Percentiles rank a stretch among this genome's conserved stretches.
These are phyloP conservation scores for Zootoca vivipara DNA, from an alignment of 2,113 vertebrate genomes.

Conservation along the genomic window DNA sequence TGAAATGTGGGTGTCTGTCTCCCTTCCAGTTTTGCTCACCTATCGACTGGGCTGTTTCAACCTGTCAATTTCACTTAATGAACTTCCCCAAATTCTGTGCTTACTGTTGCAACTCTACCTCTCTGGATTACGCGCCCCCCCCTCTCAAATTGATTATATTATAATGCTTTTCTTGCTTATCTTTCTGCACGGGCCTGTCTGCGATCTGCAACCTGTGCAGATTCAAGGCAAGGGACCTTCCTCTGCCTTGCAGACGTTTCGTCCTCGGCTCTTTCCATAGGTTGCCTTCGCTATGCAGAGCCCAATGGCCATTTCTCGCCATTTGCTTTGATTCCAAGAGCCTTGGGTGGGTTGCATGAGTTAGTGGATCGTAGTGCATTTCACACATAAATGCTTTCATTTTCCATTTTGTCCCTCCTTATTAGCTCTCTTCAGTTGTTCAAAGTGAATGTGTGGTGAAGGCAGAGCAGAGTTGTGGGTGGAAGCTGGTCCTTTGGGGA, in stretches of 20 bases:
- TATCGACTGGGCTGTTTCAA: constrained; percentile 13
- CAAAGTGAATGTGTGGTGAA: background rate
- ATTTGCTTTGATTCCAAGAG: background rate
- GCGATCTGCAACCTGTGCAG: background rate
- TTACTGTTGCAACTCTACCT: background rate
- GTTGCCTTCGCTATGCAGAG: background rate
- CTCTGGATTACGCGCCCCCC: background rate
- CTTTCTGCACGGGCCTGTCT: background rate
- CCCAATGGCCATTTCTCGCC: background rate
- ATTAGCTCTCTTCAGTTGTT: background rate
- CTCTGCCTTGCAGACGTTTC: background rate
- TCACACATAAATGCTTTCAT: background rate
- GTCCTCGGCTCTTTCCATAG: background rate
- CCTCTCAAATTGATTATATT: background rate
- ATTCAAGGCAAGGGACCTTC: background rate
- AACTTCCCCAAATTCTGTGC: constrained; percentile 4
- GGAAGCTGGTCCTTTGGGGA: background rate
- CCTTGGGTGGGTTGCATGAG: background rate
- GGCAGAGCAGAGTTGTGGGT: background rate
- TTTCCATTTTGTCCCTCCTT: background rate
- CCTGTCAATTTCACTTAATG: background rate
- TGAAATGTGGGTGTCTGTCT: background rate
- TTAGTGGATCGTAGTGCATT: background rate
- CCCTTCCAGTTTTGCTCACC: constrained; percentile 1
- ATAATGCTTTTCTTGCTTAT: background rate